A percentile compares a stretch with the other conserved stretches of the same genome.
Evolutionary conservation across 2,797 vertebrate genomes (phyloP).

Genomic region (Trematomus bernacchii): DNA sequence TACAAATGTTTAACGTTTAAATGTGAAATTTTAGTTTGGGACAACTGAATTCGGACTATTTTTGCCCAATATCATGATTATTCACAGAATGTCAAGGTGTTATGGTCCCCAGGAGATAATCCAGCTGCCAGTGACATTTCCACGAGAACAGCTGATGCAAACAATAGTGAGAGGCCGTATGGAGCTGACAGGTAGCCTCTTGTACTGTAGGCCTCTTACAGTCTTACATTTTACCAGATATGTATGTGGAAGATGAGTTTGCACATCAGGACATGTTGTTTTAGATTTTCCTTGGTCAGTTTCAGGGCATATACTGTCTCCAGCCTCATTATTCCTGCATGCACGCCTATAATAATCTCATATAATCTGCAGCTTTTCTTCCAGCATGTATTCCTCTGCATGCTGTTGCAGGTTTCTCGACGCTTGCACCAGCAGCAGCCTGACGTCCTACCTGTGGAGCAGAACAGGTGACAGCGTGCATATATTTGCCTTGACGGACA

Average conservation of each 20-base stretch:
- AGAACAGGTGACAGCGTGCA: slow-evolving; percentile 58
- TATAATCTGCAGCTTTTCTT: background rate
- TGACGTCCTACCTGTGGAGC: slow-evolving; percentile 75
- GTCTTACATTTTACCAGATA: background rate
- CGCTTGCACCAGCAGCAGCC: background rate
- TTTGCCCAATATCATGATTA: background rate
- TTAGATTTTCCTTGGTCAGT: background rate
- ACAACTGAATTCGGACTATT: background rate
- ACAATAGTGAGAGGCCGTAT: slow-evolving; percentile 25
- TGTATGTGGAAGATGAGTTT: background rate
- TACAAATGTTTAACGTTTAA: background rate
- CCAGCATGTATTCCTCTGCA: background rate
- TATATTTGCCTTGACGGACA: slow-evolving; percentile 57
- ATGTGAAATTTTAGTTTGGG: fast-evolving
- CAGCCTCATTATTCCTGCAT: slow-evolving; percentile 14
- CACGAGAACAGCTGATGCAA: slow-evolving; percentile 43
- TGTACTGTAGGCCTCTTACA: background rate
- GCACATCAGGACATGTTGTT: slow-evolving; percentile 5
- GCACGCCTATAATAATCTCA: background rate
- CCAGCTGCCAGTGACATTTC: slow-evolving; percentile 55
- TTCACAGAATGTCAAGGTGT: slow-evolving; percentile 51
- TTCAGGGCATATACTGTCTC: slow-evolving; percentile 18
- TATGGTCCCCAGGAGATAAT: slow-evolving; percentile 37
- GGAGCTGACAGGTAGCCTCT: slow-evolving; percentile 46
- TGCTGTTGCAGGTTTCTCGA: background rate